Conservation (phyloP, 37 sponge, comb jelly and placozoan genomes). For the Diacarnus erythraeanus region DNA sequence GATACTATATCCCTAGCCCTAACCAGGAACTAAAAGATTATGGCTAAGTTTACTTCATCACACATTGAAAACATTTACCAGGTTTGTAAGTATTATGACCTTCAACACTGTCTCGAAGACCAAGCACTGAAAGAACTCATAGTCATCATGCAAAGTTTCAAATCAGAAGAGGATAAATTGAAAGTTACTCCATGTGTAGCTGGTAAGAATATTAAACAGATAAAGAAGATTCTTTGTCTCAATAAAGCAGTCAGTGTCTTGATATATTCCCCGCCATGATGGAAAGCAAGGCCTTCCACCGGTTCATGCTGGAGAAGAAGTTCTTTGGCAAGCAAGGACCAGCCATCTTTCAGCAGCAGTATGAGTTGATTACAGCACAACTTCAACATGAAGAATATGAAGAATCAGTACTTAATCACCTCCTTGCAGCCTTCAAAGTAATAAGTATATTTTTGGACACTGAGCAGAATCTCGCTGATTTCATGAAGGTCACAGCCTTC, state of each 20-base stretch:
- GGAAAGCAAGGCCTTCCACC: constrained; percentile 56
- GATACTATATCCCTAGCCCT: too few relatives aligned
- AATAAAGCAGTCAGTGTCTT: constrained; percentile 13
- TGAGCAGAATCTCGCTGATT: constrained; percentile 29
- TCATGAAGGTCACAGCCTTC: constrained; percentile 59
- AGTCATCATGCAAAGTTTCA: constrained; percentile 5
- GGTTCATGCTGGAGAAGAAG: constrained; percentile 56
- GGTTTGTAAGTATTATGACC: constrained; percentile 59
- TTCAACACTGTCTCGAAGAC: constrained; percentile 40
- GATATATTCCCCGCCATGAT: constrained; percentile 43
- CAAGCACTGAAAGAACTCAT: constrained; percentile 7
- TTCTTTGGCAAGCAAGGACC: constrained; percentile 53
- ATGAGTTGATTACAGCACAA: constrained; percentile 75
- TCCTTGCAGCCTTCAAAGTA: constrained; percentile 68
- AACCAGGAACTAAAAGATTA: too few relatives aligned
- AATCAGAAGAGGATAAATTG: constrained; percentile 12
- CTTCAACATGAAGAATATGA: constrained; percentile 85
- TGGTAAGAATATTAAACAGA: constrained; percentile 8
- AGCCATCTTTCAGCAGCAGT: constrained; percentile 60
- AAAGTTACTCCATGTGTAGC: constrained; percentile 46
- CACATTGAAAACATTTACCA: constrained; percentile 46
- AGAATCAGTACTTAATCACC: constrained; percentile 79
- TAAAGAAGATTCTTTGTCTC: constrained; percentile 35
- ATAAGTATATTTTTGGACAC: constrained; percentile 72
- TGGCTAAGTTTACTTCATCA: too few relatives aligned